Evolutionary conservation across 1,140 invertebrate species (phyloP), one percentile per base, ranked within the genome.

Genomic region (Fopius arisanus): DNA sequence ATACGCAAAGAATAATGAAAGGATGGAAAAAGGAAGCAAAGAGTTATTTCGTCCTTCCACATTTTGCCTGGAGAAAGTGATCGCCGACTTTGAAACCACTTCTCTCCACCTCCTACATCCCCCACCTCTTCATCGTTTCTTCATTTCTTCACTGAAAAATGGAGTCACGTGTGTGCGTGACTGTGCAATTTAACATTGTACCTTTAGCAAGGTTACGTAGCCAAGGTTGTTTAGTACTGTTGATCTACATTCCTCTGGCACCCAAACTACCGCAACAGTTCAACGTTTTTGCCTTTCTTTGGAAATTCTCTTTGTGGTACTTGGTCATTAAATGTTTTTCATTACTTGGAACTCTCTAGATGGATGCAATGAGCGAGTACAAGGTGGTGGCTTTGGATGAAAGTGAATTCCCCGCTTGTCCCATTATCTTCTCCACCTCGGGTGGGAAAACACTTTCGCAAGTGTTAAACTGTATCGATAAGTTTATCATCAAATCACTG

Each of bases 21-120:
- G 54, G 19, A 26, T 23, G 40, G 12, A 65, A 59, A 40, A 66
- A 67, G 41, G 48, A 67, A 67, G 31, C 65, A 67, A 72, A 74
- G 43, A 16, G 43, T 48, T 74, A 37, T 70, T 77, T 77, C 43
- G 68, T 71, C 72, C 62, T 72, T 48, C 54, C 68, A 59, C 54
- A 23, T 59, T 59, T 28, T 26, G 54, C 23, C 54, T 12, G 54
- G 54, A 59, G 54, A 59, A 59, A 59, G 54, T 59, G 54, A 59
- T 26, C 54, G 54, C 54, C n/a, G 23, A 23, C 23, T 59, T 28
- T 23, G 23, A 26, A 59, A 59, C 54, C 3, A 59, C 54, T 59
- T 59, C 21, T 59, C 23, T 59, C 6, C 54, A 26, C 54, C 54
- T 59, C 10, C 3, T 59, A 23, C 23, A 59, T 59, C 23, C 54